Percentiles rank a stretch among this genome's conserved stretches.
These are phyloP conservation scores for Psittacula cyanocephala DNA, from an alignment of 2,113 vertebrate genomes.

Conservation along the genomic window DNA sequence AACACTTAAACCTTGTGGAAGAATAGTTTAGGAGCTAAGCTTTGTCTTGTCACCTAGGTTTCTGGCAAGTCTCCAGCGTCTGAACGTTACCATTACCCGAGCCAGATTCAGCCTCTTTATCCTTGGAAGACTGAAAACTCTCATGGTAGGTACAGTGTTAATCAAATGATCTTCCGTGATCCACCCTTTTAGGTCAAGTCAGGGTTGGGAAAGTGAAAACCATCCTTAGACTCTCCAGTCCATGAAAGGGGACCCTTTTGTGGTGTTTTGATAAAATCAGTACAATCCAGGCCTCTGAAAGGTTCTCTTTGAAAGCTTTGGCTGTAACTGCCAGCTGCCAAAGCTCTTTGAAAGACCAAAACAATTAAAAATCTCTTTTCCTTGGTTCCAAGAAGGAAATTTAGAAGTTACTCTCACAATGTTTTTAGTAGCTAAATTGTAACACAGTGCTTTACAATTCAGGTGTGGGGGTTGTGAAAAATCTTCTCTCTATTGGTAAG, in stretches of 20 bases:
- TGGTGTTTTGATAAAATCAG: background rate
- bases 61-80: slow-evolving; percentile 81
- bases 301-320: background rate
- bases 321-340: background rate
- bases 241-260: background rate
- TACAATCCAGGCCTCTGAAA: background rate
- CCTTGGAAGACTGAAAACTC: slow-evolving; percentile 81
- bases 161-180: background rate
- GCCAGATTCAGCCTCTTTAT: slow-evolving; percentile 87
- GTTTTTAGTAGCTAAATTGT: background rate
- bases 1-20: background rate
- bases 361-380: background rate
- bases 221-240: background rate
- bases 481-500: background rate
- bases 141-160: slow-evolving; percentile 74
- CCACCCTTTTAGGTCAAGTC: background rate
- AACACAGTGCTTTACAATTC: background rate
- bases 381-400: background rate
- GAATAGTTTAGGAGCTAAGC: background rate
- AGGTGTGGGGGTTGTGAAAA: background rate
- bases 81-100: slow-evolving; percentile 87
- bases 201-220: background rate
- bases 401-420: background rate
- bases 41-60: slow-evolving; percentile 71
- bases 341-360: background rate